Conservation (phyloP, 1,140 invertebrate species). For the Planococcus citri region DNA sequence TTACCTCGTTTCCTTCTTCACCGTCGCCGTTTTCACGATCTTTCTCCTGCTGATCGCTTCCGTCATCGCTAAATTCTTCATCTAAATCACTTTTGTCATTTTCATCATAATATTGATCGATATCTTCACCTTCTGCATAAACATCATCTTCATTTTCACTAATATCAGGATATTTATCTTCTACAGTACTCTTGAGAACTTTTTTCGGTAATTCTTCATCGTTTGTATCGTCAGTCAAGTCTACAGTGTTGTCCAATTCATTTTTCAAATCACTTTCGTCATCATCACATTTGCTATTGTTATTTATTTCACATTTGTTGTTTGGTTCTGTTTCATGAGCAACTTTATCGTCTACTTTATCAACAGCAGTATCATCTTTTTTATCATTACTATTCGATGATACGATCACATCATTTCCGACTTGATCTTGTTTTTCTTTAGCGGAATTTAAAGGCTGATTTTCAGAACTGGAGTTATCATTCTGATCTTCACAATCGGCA, state of each 20-base stretch:
- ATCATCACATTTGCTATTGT: not conserved
- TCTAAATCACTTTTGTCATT: not conserved
- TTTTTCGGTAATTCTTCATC: not conserved
- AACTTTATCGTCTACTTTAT: not conserved
- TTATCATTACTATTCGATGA: not conserved
- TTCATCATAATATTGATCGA: not conserved
- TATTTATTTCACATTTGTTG: not conserved
- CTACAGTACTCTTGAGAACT: not conserved
- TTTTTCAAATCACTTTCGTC: not conserved
- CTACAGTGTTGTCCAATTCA: not conserved
- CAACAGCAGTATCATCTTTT: not conserved
- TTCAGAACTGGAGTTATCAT: not conserved
- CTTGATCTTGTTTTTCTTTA: not conserved
- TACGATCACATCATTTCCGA: not conserved
- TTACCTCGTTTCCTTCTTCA: conserved; percentile 16
- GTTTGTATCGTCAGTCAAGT: not conserved
- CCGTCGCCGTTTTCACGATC: conserved; percentile 26
- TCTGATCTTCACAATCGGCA: not conserved
- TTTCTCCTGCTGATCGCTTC: conserved; percentile 22
- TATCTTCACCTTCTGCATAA: not conserved
- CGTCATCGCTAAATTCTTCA: conserved; percentile 17
- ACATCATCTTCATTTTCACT: not conserved
- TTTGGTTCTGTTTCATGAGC: not conserved
- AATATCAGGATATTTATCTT: not conserved
- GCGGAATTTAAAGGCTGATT: not conserved